These are phyloP conservation scores for Samia ricini DNA, from an alignment of 1,140 invertebrate genomes.

Conservation along the genomic window DNA sequence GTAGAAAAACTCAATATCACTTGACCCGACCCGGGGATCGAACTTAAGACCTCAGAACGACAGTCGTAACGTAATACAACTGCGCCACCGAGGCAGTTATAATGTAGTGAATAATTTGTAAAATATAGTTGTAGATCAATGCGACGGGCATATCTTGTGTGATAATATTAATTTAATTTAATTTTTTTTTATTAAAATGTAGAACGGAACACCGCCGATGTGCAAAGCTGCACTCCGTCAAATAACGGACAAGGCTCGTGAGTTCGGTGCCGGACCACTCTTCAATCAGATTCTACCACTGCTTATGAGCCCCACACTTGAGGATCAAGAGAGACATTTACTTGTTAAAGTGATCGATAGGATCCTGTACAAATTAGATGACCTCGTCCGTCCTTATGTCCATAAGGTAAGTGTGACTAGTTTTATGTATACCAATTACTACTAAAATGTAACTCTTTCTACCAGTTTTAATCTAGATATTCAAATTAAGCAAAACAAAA, in stretches of 20 bases:
- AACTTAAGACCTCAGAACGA: too few relatives aligned
- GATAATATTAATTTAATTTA: neutral
- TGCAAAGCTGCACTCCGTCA: constrained; percentile 97
- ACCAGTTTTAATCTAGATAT: too few relatives aligned
- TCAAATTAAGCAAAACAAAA: too few relatives aligned
- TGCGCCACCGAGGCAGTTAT: too few relatives aligned
- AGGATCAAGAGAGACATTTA: constrained; percentile 99
- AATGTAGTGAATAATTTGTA: too few relatives aligned
- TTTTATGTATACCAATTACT: neutral
- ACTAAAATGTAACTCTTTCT: neutral
- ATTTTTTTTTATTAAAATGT: constrained; percentile 19
- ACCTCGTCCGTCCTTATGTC: constrained; percentile 98
- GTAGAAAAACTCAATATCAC: too few relatives aligned
- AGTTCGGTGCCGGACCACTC: constrained; percentile 98
- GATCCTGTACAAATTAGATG: constrained; percentile 99
- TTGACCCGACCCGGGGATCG: too few relatives aligned
- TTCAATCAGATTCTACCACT: constrained; percentile 99
- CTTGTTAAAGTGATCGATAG: constrained; percentile 99
- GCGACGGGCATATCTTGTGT: too few relatives aligned
- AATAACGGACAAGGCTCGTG: constrained; percentile 98
- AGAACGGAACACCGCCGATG: constrained; percentile 99
- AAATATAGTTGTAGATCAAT: too few relatives aligned
- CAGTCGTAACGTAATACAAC: too few relatives aligned
- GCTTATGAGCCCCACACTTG: constrained; percentile 99
- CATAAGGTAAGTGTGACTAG: constrained; percentile 88